Base-by-base conservation (phyloP, 1,140 invertebrate species). In the Bombus superbus region DNA sequence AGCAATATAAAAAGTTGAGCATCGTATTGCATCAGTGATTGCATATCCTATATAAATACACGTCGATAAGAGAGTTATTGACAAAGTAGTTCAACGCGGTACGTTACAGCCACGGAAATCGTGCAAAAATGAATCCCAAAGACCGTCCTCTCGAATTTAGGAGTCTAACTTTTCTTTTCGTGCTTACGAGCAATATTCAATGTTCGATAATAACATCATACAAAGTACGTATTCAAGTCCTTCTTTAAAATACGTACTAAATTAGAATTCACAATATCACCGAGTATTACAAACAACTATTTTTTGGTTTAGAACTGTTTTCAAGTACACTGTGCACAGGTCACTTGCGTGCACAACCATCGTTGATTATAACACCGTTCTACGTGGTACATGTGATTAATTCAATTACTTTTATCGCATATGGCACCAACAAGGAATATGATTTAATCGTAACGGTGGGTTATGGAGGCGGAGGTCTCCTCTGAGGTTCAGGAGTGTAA, bases 401-500 rank as follows among this genome's bases (percentile, higher is more conserved):
- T 81, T 79, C 86, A 69, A 74, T 78, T 85, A 75, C 82, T 90
- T 90, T 89, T 83, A 84, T 91, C 89, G 86, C 86, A 81, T 93
- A 94, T 94, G 93, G 93, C 93, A 94, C 93, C 92, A 91, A 92
- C 86, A 90, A 91, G 87, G 87, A 92, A 86, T 88, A 79, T 69
- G 88, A 83, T 89, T 86, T 81, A 87, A 83, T 72, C 89, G 71
- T 90, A 82, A 85, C 92, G 88, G 81, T 94, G 89, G 92, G 96
- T 96, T 93, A 95, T 95, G 94, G 93, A 75, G 96, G 95, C 93
- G 96, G 96, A 83, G 96, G 95, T 92, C 97, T 96, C 86, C 97
- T 95, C 91, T 97, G 97, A 32, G 96, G 97, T 94, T 97, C 97
- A 15, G 97, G 97, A 9, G 97, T 97, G 89, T 97, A 97, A 91